Conservation (phyloP, 2,888 invertebrate genomes). For the Acronicta leporina region DNA sequence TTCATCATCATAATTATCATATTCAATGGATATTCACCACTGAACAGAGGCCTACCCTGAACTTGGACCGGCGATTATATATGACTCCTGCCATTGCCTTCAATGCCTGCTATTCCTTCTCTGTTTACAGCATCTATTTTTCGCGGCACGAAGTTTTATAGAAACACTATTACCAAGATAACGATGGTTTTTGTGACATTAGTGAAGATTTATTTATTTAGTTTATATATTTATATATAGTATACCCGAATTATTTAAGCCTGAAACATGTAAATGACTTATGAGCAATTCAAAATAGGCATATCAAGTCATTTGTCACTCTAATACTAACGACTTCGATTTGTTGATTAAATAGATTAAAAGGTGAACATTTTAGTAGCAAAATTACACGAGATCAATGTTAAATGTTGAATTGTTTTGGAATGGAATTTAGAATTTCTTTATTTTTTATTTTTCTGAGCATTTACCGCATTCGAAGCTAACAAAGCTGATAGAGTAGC, state of each 20-base stretch:
- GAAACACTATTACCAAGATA: too few species aligned
- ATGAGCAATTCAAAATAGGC: background rate
- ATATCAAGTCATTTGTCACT: background rate
- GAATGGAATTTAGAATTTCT: constrained; percentile 39
- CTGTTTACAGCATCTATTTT: background rate
- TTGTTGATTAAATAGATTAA: constrained; percentile 17
- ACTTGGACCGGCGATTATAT: too few species aligned
- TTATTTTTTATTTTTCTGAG: constrained; percentile 56
- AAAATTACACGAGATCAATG: constrained; percentile 50
- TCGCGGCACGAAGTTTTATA: too few species aligned
- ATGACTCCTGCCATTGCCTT: too few species aligned
- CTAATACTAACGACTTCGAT: constrained; percentile 4
- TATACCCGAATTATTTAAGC: background rate
- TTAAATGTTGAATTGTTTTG: constrained; percentile 26
- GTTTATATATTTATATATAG: background rate
- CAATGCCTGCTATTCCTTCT: background rate
- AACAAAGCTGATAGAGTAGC: constrained; percentile 84
- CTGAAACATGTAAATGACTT: background rate
- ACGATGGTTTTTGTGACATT: background rate
- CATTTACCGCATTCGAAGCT: constrained; percentile 68
- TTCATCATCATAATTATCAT: too few species aligned
- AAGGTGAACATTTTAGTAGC: constrained; percentile 12
- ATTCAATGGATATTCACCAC: too few species aligned
- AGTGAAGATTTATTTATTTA: background rate
- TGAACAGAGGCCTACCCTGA: too few species aligned